A percentile compares a stretch with the other conserved stretches of the same genome.
Conservation (phyloP, 2,888 invertebrate species). For the Cordylochernes scorpioides region DNA sequence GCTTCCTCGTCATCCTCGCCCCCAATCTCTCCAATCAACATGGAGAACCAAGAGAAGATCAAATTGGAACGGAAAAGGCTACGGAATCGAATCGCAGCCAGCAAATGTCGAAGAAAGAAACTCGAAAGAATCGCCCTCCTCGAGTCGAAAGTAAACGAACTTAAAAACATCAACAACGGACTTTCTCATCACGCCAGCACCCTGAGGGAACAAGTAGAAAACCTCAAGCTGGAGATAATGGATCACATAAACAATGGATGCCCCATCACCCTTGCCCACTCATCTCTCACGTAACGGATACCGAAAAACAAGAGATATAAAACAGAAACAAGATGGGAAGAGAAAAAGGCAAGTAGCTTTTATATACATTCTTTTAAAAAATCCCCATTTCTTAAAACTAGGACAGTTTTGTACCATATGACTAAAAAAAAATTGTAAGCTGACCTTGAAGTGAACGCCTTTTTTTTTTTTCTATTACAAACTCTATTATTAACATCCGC, state of each 20-base stretch:
- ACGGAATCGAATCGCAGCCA: conserved; percentile 83
- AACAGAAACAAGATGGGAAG: too few relatives aligned
- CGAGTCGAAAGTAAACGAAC: conserved; percentile 68
- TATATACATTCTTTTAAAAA: too few relatives aligned
- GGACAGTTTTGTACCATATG: too few relatives aligned
- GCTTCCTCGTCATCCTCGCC: conserved; percentile 21
- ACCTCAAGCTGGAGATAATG: conserved; percentile 73
- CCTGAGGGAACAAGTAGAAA: conserved; percentile 64
- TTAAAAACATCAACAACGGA: conserved; percentile 70
- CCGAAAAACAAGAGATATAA: too few relatives aligned
- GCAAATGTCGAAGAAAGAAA: conserved; percentile 83
- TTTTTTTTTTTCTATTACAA: too few relatives aligned
- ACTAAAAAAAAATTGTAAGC: too few relatives aligned
- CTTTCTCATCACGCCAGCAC: conserved; percentile 52
- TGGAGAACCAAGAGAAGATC: conserved; percentile 80
- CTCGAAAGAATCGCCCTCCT: conserved; percentile 78
- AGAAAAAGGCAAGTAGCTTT: too few relatives aligned
- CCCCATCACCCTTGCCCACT: conserved; percentile 33
- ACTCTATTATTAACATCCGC: too few relatives aligned
- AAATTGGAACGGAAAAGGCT: conserved; percentile 86
- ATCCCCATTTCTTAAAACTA: too few relatives aligned
- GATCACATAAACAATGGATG: conserved; percentile 79
- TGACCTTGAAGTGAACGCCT: too few relatives aligned
- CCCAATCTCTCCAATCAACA: conserved; percentile 59
- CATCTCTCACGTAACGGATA: too few relatives aligned